Conservation (phyloP, 2,888 invertebrate species). For the Argyra leucocephala region DNA sequence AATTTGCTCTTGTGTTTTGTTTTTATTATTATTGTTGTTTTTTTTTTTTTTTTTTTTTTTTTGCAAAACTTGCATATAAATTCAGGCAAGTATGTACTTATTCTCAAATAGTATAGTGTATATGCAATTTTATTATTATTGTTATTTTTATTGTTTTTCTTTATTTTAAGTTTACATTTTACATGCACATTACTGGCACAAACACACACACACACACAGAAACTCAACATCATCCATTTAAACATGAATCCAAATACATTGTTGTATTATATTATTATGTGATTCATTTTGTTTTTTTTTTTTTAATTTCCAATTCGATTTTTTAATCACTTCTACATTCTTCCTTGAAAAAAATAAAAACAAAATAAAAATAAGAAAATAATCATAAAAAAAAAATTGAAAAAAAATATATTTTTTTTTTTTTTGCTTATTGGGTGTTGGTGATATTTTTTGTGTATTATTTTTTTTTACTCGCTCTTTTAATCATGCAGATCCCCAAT, state of each 20-base stretch:
- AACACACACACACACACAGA: neutral
- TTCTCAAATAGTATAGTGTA: neutral
- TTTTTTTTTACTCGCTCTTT: neutral
- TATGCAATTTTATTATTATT: neutral
- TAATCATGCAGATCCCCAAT: neutral
- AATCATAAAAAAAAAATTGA: too few species aligned
- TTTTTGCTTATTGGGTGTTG: neutral
- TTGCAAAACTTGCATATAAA: slow-evolving; percentile 3
- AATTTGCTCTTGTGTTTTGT: slow-evolving; percentile 1
- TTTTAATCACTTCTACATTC: neutral
- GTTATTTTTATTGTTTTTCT: too few species aligned
- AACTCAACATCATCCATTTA: neutral
- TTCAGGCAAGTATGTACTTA: neutral
- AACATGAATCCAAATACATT: neutral
- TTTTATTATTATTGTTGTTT: neutral
- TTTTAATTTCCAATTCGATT: slow-evolving; percentile 3
- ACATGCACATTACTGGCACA: too few species aligned
- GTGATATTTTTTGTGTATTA: too few species aligned
- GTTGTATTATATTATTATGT: slow-evolving; percentile 3
- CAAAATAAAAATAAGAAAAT: neutral
- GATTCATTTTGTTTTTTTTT: too few species aligned
- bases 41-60: neutral
- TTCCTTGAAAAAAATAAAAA: neutral
- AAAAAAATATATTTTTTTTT: too few species aligned
- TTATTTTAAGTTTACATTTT: too few species aligned